These are phyloP conservation scores for Tauraco erythrolophus DNA, from an alignment of 2,113 vertebrate genomes.

Conservation along the genomic window DNA sequence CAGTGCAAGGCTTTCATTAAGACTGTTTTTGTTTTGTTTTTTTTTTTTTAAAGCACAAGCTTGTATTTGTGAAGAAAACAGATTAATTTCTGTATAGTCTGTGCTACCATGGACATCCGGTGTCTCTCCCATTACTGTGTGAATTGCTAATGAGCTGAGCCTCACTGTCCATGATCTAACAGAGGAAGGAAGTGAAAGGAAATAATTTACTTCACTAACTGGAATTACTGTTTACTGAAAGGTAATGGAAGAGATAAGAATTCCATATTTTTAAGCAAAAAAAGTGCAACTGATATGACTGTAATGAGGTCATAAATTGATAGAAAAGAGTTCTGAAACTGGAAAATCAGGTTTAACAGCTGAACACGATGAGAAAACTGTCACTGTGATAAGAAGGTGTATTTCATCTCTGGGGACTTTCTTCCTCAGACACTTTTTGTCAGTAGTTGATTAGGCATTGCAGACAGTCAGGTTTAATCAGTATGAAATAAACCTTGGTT, in stretches of 20 bases:
- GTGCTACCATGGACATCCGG: not conserved
- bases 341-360: not conserved
- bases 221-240: not conserved
- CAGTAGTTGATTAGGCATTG: accelerated
- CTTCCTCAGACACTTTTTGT: not conserved
- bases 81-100: not conserved
- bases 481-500: not conserved
- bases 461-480: not conserved
- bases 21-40: too few relatives aligned
- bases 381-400: not conserved
- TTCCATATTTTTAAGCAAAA: not conserved
- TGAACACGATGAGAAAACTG: not conserved
- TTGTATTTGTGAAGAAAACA: not conserved
- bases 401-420: not conserved
- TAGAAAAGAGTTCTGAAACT: not conserved
- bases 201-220: not conserved
- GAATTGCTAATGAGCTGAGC: not conserved
- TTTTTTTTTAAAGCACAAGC: not conserved
- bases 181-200: not conserved
- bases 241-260: not conserved
- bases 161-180: not conserved
- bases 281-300: not conserved
- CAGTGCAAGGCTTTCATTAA: not conserved
- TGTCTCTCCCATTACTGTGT: not conserved
- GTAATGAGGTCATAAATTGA: not conserved